Base-by-base conservation (phyloP, 2,888 invertebrate species). In the Himalopsyche japonica region DNA sequence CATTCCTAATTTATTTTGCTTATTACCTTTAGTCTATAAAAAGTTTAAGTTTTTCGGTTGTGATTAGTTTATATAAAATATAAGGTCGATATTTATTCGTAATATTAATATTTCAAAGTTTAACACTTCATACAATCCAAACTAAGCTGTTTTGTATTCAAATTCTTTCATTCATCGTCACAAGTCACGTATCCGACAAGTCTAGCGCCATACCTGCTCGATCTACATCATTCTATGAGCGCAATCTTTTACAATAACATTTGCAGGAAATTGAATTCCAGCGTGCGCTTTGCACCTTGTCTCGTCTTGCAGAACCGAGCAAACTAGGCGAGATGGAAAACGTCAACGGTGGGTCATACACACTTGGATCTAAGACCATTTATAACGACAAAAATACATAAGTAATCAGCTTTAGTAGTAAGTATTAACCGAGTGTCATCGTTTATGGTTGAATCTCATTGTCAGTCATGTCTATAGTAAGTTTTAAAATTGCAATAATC, bases 211-310 rank as follows among this genome's bases (percentile, higher is more conserved):
- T 70, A 70, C 70, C 70, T 70, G 27, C 30, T 30, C 70, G 64
- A 70, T 70, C 70, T 70, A 12, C 70, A 30, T 76, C 34, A 64
- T 84, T 84, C 30, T 84, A 76, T 79, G 79, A 79, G 77, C 70
- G 79, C 82, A 84, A 84, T 82, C 85, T 85, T 82, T 82, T 82
- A 85, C 85, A 85, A 85, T 82, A 86, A 86, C 86, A 86, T 86
- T 84, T 83, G 82, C 86, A 84, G 86, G 86, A 86, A 86, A 86
- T 86, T 86, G 84, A 86, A 86, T 86, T 84, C 48, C 81, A 34
- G 30, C 32, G 47, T 70, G 70, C 70, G 70, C 70, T 70, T 70
- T 70, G 70, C 70, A 70, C 70, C 70, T 27, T 30, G 70, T 70
- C 70, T 70, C 70, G 70, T 30, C 70, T 70, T 70, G 70, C 70